Evolutionary conservation across 2,797 vertebrate genomes (phyloP).

Genomic region (Enteromius anoplus): DNA sequence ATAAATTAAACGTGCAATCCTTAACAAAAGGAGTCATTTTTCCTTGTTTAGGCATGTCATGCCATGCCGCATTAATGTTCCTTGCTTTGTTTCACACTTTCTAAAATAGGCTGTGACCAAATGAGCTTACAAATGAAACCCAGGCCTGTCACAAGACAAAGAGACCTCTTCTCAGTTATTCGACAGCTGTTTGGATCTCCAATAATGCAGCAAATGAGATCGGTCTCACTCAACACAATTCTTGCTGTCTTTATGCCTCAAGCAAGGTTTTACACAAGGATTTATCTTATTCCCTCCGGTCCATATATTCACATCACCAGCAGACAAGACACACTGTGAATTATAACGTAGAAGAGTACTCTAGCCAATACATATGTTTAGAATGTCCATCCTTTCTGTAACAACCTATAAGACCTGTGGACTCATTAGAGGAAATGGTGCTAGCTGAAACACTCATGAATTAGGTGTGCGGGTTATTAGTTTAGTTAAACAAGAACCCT

Average conservation of each 20-base stretch:
- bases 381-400: neutral
- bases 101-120: slow-evolving; percentile 22
- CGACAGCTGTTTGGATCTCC: neutral
- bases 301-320: slow-evolving; percentile 27
- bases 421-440: slow-evolving; percentile 14
- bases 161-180: slow-evolving; percentile 10
- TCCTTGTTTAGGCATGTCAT: slow-evolving; percentile 2
- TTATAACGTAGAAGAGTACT: slow-evolving; percentile 20
- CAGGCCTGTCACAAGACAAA: slow-evolving; percentile 1
- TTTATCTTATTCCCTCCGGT: slow-evolving; percentile 10
- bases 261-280: neutral
- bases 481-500: slow-evolving; percentile 9
- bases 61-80: neutral
- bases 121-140: slow-evolving; percentile 1
- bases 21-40: neutral
- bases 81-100: slow-evolving; percentile 31
- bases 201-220: slow-evolving; percentile 56
- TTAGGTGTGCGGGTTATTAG: slow-evolving; percentile 3
- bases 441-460: slow-evolving; percentile 3
- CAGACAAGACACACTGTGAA: slow-evolving; percentile 10
- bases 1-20: neutral
- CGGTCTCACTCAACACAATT: slow-evolving; percentile 21
- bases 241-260: slow-evolving; percentile 8
- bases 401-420: neutral
- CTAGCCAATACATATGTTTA: slow-evolving; percentile 16